These are phyloP conservation scores for Seira sanloemensis DNA, from an alignment of 2,888 invertebrate species.

Conservation along the genomic window DNA sequence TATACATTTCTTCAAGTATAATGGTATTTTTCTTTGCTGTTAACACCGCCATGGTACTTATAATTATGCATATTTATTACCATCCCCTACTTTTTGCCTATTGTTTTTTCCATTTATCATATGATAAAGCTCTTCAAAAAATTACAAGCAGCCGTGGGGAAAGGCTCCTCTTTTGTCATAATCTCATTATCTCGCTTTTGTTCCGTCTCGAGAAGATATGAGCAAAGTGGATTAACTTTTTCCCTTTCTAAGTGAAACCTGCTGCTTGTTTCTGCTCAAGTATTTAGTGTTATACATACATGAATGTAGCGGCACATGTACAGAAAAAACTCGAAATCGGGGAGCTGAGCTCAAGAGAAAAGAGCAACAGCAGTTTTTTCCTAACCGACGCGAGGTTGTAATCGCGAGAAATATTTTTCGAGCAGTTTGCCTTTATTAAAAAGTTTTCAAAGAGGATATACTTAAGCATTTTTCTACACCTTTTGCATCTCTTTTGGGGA, in stretches of 20 bases:
- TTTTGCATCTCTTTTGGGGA: no score
- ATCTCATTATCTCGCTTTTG: slow-evolving; percentile 52
- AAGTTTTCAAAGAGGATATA: not conserved
- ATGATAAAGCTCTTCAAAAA: slow-evolving; percentile 45
- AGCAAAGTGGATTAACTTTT: not conserved
- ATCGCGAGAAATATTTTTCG: not conserved
- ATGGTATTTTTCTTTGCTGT: not conserved
- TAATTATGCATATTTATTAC: slow-evolving; percentile 2
- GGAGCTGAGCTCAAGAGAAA: no score
- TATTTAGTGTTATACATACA: no score
- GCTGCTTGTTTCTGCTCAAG: no score
- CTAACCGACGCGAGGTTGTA: no score
- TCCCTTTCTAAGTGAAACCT: not conserved
- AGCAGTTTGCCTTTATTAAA: not conserved
- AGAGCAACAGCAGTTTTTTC: no score
- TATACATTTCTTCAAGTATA: no score
- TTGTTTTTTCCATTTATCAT: slow-evolving; percentile 55
- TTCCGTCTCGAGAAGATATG: not conserved
- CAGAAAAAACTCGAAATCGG: no score
- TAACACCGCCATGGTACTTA: not conserved
- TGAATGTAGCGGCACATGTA: no score
- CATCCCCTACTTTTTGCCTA: slow-evolving; percentile 33
- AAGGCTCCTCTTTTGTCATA: slow-evolving; percentile 40
- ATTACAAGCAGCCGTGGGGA: slow-evolving; percentile 20
- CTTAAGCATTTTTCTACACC: not conserved